Conservation (phyloP, 2,113 vertebrate genomes). For the Prunella fulvescens region DNA sequence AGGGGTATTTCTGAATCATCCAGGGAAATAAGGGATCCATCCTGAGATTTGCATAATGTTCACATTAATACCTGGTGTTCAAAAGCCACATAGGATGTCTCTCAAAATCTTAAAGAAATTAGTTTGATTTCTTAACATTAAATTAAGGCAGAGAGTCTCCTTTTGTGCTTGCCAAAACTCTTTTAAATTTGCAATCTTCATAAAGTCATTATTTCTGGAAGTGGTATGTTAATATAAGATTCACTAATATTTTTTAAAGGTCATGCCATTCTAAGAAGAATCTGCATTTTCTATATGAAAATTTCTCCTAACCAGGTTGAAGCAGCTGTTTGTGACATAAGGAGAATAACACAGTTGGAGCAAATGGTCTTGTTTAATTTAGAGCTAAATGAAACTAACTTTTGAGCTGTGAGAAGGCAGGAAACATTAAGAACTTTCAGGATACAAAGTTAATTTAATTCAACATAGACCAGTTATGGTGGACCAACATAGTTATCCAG, state of each 20-base stretch:
- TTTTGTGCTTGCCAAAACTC: neutral
- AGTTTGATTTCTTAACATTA: accelerated
- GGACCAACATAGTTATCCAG: accelerated
- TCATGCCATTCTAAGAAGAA: neutral
- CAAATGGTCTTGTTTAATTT: neutral
- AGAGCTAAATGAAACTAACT: neutral
- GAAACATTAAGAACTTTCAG: neutral
- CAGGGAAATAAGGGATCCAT: neutral
- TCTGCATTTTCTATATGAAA: neutral
- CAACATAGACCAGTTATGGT: neutral
- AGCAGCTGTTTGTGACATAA: neutral
- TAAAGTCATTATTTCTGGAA: neutral
- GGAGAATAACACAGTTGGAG: neutral
- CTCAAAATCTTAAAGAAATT: neutral
- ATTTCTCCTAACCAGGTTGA: neutral
- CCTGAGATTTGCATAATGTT: neutral
- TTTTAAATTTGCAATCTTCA: neutral
- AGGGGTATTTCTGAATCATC: neutral
- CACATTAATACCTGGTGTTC: neutral
- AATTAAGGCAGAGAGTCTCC: neutral
- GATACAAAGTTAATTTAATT: neutral
- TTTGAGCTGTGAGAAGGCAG: neutral
- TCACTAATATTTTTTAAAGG: neutral
- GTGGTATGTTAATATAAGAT: neutral
- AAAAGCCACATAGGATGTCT: neutral